Evolutionary conservation across 2,888 invertebrate genomes (phyloP).

Genomic region (Prenolepis imparis): DNA sequence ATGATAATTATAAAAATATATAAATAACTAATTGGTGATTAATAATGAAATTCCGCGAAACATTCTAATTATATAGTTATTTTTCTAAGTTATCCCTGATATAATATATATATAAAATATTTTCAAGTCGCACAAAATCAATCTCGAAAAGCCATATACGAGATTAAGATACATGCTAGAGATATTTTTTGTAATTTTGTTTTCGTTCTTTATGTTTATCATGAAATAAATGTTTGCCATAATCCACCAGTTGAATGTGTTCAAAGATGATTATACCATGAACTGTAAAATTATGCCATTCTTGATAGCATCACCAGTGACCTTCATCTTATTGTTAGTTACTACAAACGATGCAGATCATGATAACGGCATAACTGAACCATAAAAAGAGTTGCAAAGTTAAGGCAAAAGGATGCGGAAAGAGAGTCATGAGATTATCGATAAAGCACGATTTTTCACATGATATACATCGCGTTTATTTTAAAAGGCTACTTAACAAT

Average conservation of each 20-base stretch:
- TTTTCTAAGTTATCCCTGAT: not conserved
- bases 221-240: slow-evolving; percentile 15
- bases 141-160: not conserved
- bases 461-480: slow-evolving; percentile 15
- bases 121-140: not conserved
- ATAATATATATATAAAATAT: not conserved
- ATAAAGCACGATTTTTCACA: slow-evolving; percentile 36
- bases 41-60: not conserved
- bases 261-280: slow-evolving; percentile 38
- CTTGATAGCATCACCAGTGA: slow-evolving; percentile 43
- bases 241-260: not conserved
- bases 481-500: slow-evolving; percentile 32
- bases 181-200: slow-evolving; percentile 8
- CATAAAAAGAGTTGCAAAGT: slow-evolving; percentile 24
- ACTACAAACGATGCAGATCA: slow-evolving; percentile 10
- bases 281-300: slow-evolving; percentile 49
- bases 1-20: not conserved
- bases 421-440: slow-evolving; percentile 32
- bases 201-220: slow-evolving; percentile 14
- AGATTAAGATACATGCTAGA: not conserved
- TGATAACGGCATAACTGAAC: slow-evolving; percentile 38
- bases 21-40: not conserved
- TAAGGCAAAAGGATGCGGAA: slow-evolving; percentile 1
- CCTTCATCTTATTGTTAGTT: slow-evolving; percentile 45
- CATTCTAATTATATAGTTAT: not conserved